phyloP scores from a whole-genome alignment of 2,888 invertebrate species.

The Myathropa florea region DNA sequence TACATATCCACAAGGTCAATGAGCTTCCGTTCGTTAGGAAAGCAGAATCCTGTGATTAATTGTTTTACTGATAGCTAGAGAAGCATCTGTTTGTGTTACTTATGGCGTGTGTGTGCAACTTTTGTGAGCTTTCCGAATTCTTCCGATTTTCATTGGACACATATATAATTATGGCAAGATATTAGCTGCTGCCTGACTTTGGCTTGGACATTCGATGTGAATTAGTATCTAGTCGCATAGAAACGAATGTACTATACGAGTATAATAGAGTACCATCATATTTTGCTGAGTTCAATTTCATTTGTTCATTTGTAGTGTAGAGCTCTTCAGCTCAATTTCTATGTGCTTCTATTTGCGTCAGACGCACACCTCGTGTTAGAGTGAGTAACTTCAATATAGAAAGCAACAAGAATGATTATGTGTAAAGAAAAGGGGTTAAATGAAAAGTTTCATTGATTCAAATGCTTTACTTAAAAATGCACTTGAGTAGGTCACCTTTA shows the following conservation, averaged over 20 bases:
- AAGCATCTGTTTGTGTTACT: constrained; percentile 46
- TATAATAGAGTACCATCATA: constrained; percentile 4
- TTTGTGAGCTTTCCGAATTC: too few relatives aligned
- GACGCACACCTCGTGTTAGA: background rate
- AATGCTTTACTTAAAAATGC: background rate
- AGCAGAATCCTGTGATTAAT: constrained; percentile 65
- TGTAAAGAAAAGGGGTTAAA: background rate
- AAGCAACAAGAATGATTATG: too few relatives aligned
- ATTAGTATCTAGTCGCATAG: background rate
- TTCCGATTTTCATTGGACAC: too few relatives aligned
- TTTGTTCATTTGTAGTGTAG: constrained; percentile 39
- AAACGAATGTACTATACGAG: background rate
- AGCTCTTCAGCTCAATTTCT: too few relatives aligned
- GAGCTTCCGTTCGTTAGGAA: constrained; percentile 59
- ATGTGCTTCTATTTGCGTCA: background rate
- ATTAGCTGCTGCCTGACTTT: constrained; percentile 25
- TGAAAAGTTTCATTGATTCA: background rate
- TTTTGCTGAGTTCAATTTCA: constrained; percentile 51
- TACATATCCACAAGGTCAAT: constrained; percentile 45
- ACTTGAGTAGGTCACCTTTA: background rate
- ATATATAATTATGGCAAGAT: constrained; percentile 52
- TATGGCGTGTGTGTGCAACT: background rate
- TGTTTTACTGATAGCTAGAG: constrained; percentile 53
- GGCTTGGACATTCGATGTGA: background rate
- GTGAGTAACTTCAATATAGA: too few relatives aligned